Evolutionary conservation across 1,140 invertebrate genomes (phyloP).

Genomic region (Chironomus striatipennis): DNA sequence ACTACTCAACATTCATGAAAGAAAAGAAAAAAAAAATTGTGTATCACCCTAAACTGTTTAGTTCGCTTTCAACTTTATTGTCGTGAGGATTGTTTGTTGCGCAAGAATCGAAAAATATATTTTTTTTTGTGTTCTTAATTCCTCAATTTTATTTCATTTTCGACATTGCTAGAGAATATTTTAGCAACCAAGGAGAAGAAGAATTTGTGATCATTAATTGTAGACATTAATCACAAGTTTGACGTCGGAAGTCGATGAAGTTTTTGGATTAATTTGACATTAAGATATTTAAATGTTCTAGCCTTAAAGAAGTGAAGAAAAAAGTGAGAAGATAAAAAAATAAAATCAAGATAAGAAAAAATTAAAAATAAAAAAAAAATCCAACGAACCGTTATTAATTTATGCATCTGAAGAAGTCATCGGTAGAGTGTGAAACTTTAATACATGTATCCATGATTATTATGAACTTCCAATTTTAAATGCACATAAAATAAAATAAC

Average conservation of each 20-base stretch:
- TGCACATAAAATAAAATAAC: conserved; percentile 18
- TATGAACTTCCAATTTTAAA: conserved; percentile 1
- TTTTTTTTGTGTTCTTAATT: not conserved
- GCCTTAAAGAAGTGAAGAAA: no score
- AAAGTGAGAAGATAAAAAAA: no score
- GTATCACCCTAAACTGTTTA: conserved; percentile 17
- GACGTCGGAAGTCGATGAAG: no score
- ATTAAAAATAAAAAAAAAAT: no score
- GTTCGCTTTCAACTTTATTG: conserved; percentile 7
- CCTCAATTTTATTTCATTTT: not conserved
- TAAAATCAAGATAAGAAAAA: no score
- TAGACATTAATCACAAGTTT: not conserved
- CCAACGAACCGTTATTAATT: no score
- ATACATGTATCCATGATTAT: not conserved
- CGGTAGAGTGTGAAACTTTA: no score
- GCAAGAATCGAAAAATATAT: not conserved
- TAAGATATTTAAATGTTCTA: no score
- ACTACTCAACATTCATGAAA: not conserved
- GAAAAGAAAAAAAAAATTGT: conserved; percentile 11
- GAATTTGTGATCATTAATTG: not conserved
- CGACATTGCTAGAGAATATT: not conserved
- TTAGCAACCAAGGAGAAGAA: not conserved
- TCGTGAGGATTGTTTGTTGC: conserved; percentile 5
- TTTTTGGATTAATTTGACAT: no score
- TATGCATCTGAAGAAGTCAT: no score